phyloP scores from a whole-genome alignment of 2,797 vertebrate genomes.

The Sphaeramia orbicularis region DNA sequence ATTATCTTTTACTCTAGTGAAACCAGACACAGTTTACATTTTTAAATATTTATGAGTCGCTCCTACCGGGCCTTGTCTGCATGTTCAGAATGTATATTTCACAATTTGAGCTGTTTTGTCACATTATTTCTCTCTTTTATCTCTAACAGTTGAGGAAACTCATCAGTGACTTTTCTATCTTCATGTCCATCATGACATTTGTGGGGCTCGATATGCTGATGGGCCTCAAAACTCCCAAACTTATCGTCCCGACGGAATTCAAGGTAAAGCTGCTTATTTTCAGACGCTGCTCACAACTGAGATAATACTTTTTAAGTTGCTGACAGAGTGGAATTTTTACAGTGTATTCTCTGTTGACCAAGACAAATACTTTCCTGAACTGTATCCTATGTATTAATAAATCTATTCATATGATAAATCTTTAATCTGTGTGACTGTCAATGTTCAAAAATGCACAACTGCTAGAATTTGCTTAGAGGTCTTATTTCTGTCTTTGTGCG shows the following conservation, averaged over 20 bases:
- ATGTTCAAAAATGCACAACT: neutral
- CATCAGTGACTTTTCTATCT: conserved; percentile 96
- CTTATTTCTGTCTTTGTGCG: no score
- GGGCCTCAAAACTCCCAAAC: conserved; percentile 90
- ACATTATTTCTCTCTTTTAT: conserved; percentile 12
- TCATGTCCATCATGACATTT: conserved; percentile 93
- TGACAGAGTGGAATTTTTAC: neutral
- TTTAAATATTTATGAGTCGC: conserved; percentile 6
- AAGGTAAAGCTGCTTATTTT: conserved; percentile 82
- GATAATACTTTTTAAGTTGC: neutral
- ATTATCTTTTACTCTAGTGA: neutral
- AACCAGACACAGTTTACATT: neutral
- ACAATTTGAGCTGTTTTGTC: neutral
- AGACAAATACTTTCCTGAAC: neutral
- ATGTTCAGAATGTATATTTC: neutral
- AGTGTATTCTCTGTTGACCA: neutral
- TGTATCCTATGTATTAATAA: neutral
- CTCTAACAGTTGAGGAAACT: conserved; percentile 91
- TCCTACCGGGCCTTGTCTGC: neutral
- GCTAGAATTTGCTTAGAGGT: no score
- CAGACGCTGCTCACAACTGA: neutral
- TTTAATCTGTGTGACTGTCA: neutral
- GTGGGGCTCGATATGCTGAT: conserved; percentile 91
- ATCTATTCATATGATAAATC: no score
- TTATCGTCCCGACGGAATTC: conserved; percentile 89